Conservation (phyloP, 2,113 vertebrate species). For the Sebastes fasciatus region DNA sequence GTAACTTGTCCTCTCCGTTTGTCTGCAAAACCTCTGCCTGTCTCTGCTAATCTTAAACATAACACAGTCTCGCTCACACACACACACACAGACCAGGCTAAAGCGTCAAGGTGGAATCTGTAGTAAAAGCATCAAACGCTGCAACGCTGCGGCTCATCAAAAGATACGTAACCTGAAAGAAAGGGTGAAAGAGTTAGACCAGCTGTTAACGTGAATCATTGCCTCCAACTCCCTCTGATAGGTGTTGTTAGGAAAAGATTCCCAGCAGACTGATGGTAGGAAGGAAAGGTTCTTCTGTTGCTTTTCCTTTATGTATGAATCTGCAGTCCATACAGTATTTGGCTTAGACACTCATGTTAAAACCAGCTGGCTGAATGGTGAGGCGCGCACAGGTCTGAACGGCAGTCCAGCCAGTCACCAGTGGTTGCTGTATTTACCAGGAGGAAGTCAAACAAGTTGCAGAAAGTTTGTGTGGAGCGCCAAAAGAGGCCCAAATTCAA, state of each 20-base stretch:
- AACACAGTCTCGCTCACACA: slow-evolving; percentile 20
- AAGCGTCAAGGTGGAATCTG: slow-evolving; percentile 40
- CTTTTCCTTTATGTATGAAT: background rate
- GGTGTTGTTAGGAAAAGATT: slow-evolving; percentile 20
- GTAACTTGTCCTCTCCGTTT: slow-evolving; percentile 71
- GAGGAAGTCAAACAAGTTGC: slow-evolving; percentile 50
- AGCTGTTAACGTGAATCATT: slow-evolving; percentile 57
- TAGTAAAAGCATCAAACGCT: slow-evolving; percentile 54
- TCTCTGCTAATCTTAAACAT: slow-evolving; percentile 65
- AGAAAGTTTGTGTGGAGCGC: slow-evolving; percentile 10
- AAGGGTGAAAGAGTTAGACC: slow-evolving; percentile 45
- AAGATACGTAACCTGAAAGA: slow-evolving; percentile 48
- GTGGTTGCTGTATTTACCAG: slow-evolving; percentile 46
- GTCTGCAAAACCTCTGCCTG: slow-evolving; percentile 66
- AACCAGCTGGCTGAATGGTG: slow-evolving; percentile 3
- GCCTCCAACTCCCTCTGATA: slow-evolving; percentile 10
- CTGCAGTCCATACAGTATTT: background rate
- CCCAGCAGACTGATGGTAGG: background rate
- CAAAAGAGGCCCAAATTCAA: slow-evolving; percentile 25
- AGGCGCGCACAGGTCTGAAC: background rate
- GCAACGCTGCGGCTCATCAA: slow-evolving; percentile 49
- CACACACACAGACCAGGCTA: background rate
- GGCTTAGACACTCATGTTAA: background rate
- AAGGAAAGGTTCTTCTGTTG: slow-evolving; percentile 8
- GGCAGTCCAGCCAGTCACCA: background rate